These are phyloP conservation scores for Subanguina moxae DNA, from an alignment of 1,140 invertebrate genomes.

Conservation along the genomic window DNA sequence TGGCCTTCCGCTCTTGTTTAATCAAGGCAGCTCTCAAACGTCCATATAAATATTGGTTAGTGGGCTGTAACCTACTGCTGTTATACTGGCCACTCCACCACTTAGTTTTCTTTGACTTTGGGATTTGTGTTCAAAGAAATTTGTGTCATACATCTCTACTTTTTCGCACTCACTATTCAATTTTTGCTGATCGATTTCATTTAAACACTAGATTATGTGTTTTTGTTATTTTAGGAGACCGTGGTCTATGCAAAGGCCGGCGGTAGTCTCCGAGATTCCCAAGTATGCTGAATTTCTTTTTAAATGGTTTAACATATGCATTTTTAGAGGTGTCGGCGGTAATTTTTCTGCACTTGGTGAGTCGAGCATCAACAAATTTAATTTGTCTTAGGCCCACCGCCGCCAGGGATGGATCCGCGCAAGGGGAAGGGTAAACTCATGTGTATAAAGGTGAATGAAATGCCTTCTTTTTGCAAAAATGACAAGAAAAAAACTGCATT, in stretches of 20 bases:
- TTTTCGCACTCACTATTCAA: not conserved
- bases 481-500: no score
- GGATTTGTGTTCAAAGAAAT: not conserved
- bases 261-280: slow-evolving; percentile 34
- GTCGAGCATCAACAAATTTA: no score
- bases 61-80: not conserved
- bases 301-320: no score
- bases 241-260: slow-evolving; percentile 30
- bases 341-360: no score
- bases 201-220: not conserved
- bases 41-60: no score
- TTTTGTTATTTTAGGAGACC: not conserved
- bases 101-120: not conserved
- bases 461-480: no score
- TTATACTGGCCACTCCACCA: not conserved
- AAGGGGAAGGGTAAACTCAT: slow-evolving; percentile 55
- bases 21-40: no score
- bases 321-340: no score
- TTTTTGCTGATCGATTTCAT: not conserved
- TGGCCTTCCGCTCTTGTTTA: no score
- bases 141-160: not conserved
- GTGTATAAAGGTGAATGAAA: slow-evolving; percentile 59
- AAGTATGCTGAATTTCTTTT: slow-evolving; percentile 36
- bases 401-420: slow-evolving; percentile 53
- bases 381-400: slow-evolving; percentile 54